Evolutionary conservation across 2,797 vertebrate species (phyloP).

Genomic region (Euthynnus affinis): DNA sequence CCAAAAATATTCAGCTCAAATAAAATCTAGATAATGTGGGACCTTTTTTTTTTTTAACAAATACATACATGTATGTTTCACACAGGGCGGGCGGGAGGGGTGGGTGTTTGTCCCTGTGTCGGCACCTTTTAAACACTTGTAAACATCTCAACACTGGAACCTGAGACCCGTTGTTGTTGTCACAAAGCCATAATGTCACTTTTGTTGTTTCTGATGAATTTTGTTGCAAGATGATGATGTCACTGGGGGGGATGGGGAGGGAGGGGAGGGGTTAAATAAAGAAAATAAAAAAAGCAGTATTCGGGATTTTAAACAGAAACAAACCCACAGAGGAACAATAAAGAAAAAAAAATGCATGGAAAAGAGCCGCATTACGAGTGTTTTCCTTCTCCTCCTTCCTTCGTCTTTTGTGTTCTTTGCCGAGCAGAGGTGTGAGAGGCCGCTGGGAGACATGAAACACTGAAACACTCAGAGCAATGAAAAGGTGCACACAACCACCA

Average conservation of each 20-base stretch:
- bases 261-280: no score
- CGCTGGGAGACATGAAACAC: slow-evolving; percentile 37
- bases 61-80: slow-evolving; percentile 14
- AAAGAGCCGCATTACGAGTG: background rate
- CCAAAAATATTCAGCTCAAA: background rate
- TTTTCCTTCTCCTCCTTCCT: background rate
- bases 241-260: slow-evolving; percentile 4
- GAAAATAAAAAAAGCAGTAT: background rate
- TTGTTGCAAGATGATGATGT: slow-evolving; percentile 49
- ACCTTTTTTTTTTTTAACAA: background rate
- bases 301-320: slow-evolving; percentile 39
- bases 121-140: slow-evolving; percentile 59
- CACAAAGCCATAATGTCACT: slow-evolving; percentile 62
- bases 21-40: slow-evolving; percentile 13
- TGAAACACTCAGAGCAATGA: slow-evolving; percentile 41
- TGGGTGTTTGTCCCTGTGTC: background rate
- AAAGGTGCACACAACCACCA: slow-evolving; percentile 23
- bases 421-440: slow-evolving; percentile 24
- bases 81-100: slow-evolving; percentile 6
- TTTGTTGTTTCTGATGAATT: slow-evolving; percentile 38
- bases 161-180: slow-evolving; percentile 30
- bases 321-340: slow-evolving; percentile 48
- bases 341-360: slow-evolving; percentile 68
- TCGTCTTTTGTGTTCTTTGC: background rate
- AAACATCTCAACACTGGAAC: slow-evolving; percentile 32